A percentile compares a stretch with the other conserved stretches of the same genome.
Conservation (phyloP, 1,140 invertebrate species). For the Capitella teleta region DNA sequence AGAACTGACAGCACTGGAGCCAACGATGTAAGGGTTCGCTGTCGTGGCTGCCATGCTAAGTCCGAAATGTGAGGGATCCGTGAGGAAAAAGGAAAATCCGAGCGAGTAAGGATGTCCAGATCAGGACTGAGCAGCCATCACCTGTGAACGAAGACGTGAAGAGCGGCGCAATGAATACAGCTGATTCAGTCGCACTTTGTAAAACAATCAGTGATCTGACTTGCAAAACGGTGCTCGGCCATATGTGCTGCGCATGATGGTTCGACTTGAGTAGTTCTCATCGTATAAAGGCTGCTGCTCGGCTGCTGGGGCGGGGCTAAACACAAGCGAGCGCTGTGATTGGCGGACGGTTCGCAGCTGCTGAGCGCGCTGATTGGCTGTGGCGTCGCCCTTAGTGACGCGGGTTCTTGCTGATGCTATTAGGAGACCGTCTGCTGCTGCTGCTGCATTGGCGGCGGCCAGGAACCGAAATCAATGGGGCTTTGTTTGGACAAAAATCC, state of each 20-base stretch:
- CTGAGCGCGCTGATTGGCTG: neutral
- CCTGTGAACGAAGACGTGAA: neutral
- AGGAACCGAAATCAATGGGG: too few relatives aligned
- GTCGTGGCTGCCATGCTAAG: constrained; percentile 4
- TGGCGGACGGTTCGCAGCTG: neutral
- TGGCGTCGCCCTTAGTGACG: neutral
- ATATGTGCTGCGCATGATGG: neutral
- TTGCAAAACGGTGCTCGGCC: constrained; percentile 6
- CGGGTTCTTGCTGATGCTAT: constrained; percentile 1
- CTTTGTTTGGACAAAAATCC: too few relatives aligned
- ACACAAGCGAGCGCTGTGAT: neutral
- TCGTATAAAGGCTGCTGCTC: constrained; percentile 1
- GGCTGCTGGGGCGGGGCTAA: neutral
- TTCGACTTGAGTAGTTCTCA: neutral
- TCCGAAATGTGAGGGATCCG: neutral
- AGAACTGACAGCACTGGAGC: neutral
- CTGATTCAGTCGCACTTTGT: neutral
- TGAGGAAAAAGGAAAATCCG: neutral
- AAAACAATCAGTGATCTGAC: constrained; percentile 6
- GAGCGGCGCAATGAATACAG: neutral
- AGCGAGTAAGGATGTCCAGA: too few relatives aligned
- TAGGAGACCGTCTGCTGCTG: too few relatives aligned
- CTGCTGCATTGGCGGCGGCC: too few relatives aligned
- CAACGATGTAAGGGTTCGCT: constrained; percentile 3
- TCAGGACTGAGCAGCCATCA: too few relatives aligned